These are phyloP conservation scores for Cossypha niveicapilla DNA, from an alignment of 2,797 vertebrate species.

Conservation along the genomic window DNA sequence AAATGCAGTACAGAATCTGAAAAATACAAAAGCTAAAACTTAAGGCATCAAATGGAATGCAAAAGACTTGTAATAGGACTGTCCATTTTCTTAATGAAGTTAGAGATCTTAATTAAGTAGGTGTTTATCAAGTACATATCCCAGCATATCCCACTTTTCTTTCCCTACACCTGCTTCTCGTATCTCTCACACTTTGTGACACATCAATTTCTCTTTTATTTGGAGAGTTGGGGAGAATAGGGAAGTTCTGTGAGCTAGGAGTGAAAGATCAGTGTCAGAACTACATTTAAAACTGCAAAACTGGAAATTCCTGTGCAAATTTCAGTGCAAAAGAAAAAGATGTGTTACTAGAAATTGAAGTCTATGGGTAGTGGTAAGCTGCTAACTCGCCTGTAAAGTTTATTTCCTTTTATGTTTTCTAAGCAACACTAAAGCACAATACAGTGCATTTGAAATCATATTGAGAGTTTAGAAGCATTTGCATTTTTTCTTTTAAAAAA, in stretches of 20 bases:
- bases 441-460: background rate
- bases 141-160: background rate
- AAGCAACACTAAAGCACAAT: background rate
- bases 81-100: background rate
- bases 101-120: background rate
- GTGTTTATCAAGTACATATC: background rate
- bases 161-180: background rate
- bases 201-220: background rate
- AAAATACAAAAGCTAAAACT: too few relatives aligned
- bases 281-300: background rate
- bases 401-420: background rate
- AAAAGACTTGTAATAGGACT: background rate
- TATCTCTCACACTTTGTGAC: background rate
- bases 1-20: too few relatives aligned
- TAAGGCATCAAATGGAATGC: background rate
- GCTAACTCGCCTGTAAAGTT: background rate
- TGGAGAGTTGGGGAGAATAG: rapidly evolving
- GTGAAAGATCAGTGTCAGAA: background rate
- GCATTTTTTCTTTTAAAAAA: background rate
- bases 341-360: background rate
- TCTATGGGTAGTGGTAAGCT: background rate
- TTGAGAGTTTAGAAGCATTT: background rate
- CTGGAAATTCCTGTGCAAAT: background rate
- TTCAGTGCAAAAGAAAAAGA: background rate
- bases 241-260: background rate